These are phyloP conservation scores for Drosophila cracens DNA, from an alignment of 2,888 invertebrate genomes.

Conservation along the genomic window DNA sequence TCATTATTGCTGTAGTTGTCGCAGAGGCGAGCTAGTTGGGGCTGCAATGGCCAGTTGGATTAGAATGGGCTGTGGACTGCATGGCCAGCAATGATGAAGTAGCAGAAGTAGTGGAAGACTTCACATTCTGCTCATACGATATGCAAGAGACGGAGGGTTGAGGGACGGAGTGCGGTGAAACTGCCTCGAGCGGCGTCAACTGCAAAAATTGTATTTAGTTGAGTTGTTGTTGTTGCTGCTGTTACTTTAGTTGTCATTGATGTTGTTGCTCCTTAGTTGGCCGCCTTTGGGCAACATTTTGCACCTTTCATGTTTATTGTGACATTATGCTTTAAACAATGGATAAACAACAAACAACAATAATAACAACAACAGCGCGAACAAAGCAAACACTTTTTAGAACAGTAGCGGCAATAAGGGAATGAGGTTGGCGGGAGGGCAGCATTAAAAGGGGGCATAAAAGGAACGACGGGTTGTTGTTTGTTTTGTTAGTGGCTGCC, in stretches of 20 bases:
- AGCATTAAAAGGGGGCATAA: constrained; percentile 2
- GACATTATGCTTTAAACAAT: constrained; percentile 77
- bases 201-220: constrained; percentile 67
- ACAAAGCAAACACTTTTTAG: constrained; percentile 66
- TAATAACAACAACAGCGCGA: constrained; percentile 19
- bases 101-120: background rate
- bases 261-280: constrained; percentile 25
- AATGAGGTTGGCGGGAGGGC: constrained; percentile 3
- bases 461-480: constrained; percentile 18
- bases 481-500: constrained; percentile 38
- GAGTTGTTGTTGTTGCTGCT: constrained; percentile 54
- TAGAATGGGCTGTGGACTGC: constrained; percentile 38
- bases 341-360: constrained; percentile 52
- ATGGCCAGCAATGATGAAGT: constrained; percentile 6
- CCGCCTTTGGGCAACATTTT: constrained; percentile 68
- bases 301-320: constrained; percentile 79
- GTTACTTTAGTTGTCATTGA: constrained; percentile 10
- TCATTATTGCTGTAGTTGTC: constrained; percentile 9
- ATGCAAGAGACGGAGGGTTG: constrained; percentile 25
- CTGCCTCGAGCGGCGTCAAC: constrained; percentile 53
- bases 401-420: constrained; percentile 39
- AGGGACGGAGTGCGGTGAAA: constrained; percentile 12
- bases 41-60: constrained; percentile 11
- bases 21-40: background rate
- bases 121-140: constrained; percentile 13